Evolutionary conservation across 1,140 invertebrate species (phyloP), one percentile per base, ranked within the genome.

Genomic region (Hyles vespertilio): DNA sequence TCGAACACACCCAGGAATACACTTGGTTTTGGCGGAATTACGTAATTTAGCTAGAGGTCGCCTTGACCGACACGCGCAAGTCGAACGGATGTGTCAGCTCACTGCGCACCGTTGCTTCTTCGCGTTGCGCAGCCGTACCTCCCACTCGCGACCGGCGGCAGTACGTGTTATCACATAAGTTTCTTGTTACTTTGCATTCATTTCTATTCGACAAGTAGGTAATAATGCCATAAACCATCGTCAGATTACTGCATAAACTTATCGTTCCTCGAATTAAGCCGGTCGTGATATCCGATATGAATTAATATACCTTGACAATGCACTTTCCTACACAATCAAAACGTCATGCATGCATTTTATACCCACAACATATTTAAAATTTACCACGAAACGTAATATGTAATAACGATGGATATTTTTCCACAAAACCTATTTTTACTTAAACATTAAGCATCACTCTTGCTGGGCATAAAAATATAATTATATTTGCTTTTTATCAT

Each of bases 11-110:
- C 85, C 85, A 74, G 76, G 72, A 76, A 61, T 72, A 59, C 67
- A 74, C 81, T 81, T 61, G 72, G 71, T 77, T 84, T 81, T 64
- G 70, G 65, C 79, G 71, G 79, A 84, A 84, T 89, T 89, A 89
- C 83, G 86, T 89, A 89, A 89, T 86, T 81, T 84, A 63, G 65
- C 63, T 68, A 88, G 82, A 88, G 80, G 84, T 87, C 85, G 82
- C 81, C 78, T 77, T 77, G 78, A 74, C 77, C 76, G 80, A 67
- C 61, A 70, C 78, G 84, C 85, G 84, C 85, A 89, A 82, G 84
- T 82, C 85, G 72, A 74, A 72, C 79, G 77, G 77, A 79, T 81
- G 79, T 81, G 72, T 80, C 79, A 79, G 81, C 80, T 77, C 73
- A 83, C 81, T 85, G 86, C 86, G 84, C 84, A 84, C 72, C 69